These are phyloP conservation scores for Montipora foliosa DNA, from an alignment of 64 coral and sea anemone species.

Conservation along the genomic window DNA sequence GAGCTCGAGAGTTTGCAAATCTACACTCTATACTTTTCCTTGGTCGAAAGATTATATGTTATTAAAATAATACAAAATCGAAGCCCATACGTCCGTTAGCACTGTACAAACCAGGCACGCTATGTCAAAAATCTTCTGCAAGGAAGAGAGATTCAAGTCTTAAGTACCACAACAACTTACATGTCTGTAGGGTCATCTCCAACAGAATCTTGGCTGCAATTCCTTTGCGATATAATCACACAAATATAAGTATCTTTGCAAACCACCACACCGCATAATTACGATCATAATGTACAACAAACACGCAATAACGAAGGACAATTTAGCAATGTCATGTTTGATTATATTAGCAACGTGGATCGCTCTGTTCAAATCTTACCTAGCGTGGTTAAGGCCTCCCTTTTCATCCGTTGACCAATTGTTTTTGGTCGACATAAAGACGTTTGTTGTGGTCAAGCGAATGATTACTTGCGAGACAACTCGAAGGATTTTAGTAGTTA, in stretches of 20 bases:
- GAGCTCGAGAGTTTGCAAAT: too few relatives aligned
- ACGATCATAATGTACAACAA: neutral
- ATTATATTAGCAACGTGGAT: neutral
- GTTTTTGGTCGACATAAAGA: constrained; percentile 48
- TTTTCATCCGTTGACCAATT: constrained; percentile 15
- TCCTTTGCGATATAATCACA: constrained; percentile 7
- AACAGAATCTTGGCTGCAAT: constrained; percentile 15
- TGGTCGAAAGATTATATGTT: too few relatives aligned
- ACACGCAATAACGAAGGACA: neutral
- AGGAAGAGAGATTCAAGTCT: too few relatives aligned
- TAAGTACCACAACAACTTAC: neutral
- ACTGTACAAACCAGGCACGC: too few relatives aligned
- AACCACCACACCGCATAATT: neutral
- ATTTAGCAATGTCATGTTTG: neutral
- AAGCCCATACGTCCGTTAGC: too few relatives aligned
- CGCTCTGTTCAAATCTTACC: neutral
- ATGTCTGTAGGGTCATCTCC: constrained; percentile 28
- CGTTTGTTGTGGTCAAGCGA: neutral
- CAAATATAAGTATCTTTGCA: neutral
- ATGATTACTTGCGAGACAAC: neutral
- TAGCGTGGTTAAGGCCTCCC: constrained; percentile 11
- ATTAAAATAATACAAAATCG: too few relatives aligned
- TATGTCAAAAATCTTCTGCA: too few relatives aligned
- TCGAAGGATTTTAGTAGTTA: neutral
- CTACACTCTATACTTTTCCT: too few relatives aligned